Percentiles rank a stretch among this genome's conserved stretches.
Evolutionary conservation across 1,140 invertebrate genomes (phyloP).

Genomic region (Tribolium castaneum): DNA sequence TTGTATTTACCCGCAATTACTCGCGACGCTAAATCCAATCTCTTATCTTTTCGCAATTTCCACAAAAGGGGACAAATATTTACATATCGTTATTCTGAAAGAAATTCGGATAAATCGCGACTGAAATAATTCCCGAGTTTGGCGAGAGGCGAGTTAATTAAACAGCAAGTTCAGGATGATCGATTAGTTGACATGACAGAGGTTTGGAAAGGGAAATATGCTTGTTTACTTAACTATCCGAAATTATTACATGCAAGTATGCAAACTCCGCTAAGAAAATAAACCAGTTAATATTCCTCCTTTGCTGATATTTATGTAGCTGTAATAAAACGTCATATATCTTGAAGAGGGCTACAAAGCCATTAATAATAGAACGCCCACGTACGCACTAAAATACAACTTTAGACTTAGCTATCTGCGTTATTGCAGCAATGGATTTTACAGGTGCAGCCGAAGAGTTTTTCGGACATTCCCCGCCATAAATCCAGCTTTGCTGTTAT

Average conservation of each 20-base stretch:
- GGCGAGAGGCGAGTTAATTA: neutral
- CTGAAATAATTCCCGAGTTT: neutral
- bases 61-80: constrained; percentile 16
- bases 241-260: constrained; percentile 13
- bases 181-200: neutral
- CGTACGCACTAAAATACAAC: constrained; percentile 27
- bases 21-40: constrained; percentile 5
- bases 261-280: constrained; percentile 20
- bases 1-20: constrained; percentile 10
- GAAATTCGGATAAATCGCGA: constrained; percentile 11
- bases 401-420: constrained; percentile 9
- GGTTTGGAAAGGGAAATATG: neutral
- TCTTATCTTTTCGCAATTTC: constrained; percentile 6
- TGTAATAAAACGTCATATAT: constrained; percentile 33
- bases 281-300: constrained; percentile 30
- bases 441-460: constrained; percentile 9
- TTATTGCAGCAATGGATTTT: constrained; percentile 3
- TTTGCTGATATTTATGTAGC: constrained; percentile 20
- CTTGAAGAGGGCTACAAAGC: constrained; percentile 23
- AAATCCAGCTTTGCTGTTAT: no score
- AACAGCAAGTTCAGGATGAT: neutral
- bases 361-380: constrained; percentile 19
- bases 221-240: constrained; percentile 1
- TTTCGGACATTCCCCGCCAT: neutral
- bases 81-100: constrained; percentile 23